Evolutionary conservation across 2,888 invertebrate species (phyloP), one percentile per base, ranked within the genome.

Genomic region (Zaprionus obscuricornis): DNA sequence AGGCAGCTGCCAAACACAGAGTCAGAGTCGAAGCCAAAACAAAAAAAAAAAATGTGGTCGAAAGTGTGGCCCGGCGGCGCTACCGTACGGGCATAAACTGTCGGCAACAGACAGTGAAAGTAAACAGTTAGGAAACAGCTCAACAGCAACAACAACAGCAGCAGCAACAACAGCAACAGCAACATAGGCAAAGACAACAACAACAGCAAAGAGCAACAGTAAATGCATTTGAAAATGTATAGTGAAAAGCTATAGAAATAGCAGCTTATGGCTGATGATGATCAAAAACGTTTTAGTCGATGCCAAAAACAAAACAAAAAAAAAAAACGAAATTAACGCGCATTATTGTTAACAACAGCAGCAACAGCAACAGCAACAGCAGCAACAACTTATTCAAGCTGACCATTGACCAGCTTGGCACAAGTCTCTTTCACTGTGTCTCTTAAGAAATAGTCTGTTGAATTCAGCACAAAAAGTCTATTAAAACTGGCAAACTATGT

Each of bases 71-170:
- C 62, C 66, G 59, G 60, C 59, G 74, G 72, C n/a, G n/a, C 69
- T 79, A 83, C 77, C 65, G 81, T 69, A 56, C 63, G 43, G 60
- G 59, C 46, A 33, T 42, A 34, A 43, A 51, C 71, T 56, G 56
- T 52, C 58, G 65, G 57, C 70, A 62, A 73, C 66, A 60, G 73
- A 77, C 81, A 81, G 81, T 81, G 81, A 81, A 81, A 81, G 81
- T 81, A 81, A 81, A 81, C 75, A 81, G 74, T 70, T 75, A 66
- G 69, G 72, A 74, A 76, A 66, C 47, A 24, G 10, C 60, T 33
- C 36, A 20, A 17, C 47, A 51, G n/a, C 59, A 58, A 6, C 64
- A 55, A 39, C 52, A 58, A 24, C 60, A 46, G 36, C 36, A 20
- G 18, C 47, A 51, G n/a, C 59, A 58, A 6, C 64, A 55, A 39